These are phyloP conservation scores for Eueremaeus valkanovi DNA, from an alignment of 2,888 invertebrate genomes.

Conservation along the genomic window DNA sequence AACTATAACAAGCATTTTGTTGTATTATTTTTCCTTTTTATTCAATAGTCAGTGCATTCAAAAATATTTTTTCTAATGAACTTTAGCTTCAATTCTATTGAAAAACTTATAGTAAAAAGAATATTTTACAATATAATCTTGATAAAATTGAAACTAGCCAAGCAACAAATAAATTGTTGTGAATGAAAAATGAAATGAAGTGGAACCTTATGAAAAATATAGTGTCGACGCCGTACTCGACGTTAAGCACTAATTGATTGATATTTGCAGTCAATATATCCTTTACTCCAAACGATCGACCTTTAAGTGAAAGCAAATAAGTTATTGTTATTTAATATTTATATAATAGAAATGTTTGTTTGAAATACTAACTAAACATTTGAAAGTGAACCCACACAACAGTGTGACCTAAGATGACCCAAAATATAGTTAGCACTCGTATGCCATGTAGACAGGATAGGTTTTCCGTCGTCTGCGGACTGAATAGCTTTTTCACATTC, in stretches of 20 bases:
- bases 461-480: slow-evolving; percentile 2
- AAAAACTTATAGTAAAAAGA: too few species aligned
- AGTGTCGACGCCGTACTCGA: slow-evolving; percentile 51
- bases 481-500: background rate
- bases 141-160: too few species aligned
- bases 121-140: too few species aligned
- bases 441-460: slow-evolving; percentile 43
- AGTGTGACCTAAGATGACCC: slow-evolving; percentile 45
- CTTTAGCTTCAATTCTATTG: too few species aligned
- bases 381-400: slow-evolving; percentile 33
- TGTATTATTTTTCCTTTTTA: too few species aligned
- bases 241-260: slow-evolving; percentile 51
- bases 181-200: background rate
- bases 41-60: too few species aligned
- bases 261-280: slow-evolving; percentile 39
- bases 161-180: background rate
- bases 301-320: slow-evolving; percentile 10
- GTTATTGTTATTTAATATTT: background rate
- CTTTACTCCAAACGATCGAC: slow-evolving; percentile 27
- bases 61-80: too few species aligned
- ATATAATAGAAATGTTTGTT: background rate
- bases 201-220: slow-evolving; percentile 51
- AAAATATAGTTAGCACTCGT: slow-evolving; percentile 42
- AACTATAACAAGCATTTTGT: too few species aligned
- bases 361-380: slow-evolving; percentile 13